Percentiles rank a stretch among this genome's conserved stretches.
These are phyloP conservation scores for Hirudinaria manillensis DNA, from an alignment of 2,888 invertebrate species.

Conservation along the genomic window DNA sequence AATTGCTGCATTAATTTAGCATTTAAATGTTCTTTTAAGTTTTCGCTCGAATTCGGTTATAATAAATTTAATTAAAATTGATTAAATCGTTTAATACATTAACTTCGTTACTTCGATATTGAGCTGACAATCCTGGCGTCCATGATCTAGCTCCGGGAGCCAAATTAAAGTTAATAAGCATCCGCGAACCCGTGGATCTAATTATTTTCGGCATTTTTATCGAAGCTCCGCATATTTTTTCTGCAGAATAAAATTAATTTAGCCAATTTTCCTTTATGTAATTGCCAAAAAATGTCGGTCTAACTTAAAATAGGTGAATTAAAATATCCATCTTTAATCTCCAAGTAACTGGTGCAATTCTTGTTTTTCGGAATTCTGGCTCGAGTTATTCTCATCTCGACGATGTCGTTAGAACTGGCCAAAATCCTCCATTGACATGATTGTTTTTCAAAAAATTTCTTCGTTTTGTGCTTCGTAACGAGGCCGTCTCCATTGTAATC, in stretches of 20 bases:
- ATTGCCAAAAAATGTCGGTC: slow-evolving; percentile 31
- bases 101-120: background rate
- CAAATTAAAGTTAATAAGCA: background rate
- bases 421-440: slow-evolving; percentile 94
- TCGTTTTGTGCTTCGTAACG: background rate
- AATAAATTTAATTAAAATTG: no score
- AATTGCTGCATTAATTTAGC: background rate
- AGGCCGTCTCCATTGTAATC: slow-evolving; percentile 41
- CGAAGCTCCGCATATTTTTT: background rate
- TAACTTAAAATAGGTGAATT: slow-evolving; percentile 77
- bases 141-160: background rate
- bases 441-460: slow-evolving; percentile 33
- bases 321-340: slow-evolving; percentile 89
- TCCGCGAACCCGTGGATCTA: background rate
- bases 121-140: background rate
- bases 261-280: background rate
- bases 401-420: slow-evolving; percentile 91
- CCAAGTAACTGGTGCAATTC: slow-evolving; percentile 80
- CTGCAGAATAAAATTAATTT: background rate
- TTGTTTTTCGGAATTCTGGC: slow-evolving; percentile 77
- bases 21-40: no score
- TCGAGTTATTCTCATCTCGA: slow-evolving; percentile 82
- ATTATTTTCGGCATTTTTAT: background rate
- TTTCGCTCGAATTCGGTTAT: no score
- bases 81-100: background rate